A percentile compares a stretch with the other conserved stretches of the same genome.
Conservation (phyloP, 2,113 vertebrate genomes). For the Smithornis capensis region DNA sequence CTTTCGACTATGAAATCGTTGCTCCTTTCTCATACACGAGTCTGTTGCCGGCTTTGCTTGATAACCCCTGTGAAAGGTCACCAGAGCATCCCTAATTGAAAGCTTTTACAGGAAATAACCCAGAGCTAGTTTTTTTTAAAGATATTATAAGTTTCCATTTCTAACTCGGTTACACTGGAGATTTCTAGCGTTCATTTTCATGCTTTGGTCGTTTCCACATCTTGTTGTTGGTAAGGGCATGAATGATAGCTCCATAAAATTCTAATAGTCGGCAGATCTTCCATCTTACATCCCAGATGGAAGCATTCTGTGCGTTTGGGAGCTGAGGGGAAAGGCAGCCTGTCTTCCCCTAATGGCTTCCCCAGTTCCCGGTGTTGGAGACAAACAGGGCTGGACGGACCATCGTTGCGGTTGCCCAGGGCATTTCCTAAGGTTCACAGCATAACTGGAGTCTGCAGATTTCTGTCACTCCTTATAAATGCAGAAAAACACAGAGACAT, state of each 20-base stretch:
- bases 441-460: background rate
- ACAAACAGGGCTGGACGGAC: background rate
- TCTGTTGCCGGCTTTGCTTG: background rate
- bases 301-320: too few species aligned
- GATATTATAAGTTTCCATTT: background rate
- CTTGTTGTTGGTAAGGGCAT: background rate
- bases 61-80: background rate
- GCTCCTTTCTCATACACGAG: fast-evolving
- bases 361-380: background rate
- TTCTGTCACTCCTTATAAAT: background rate
- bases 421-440: background rate
- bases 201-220: background rate
- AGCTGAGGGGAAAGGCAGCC: background rate
- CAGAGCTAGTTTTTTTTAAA: background rate
- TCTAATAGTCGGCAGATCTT: too few species aligned
- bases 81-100: background rate
- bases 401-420: fast-evolving
- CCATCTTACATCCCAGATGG: background rate
- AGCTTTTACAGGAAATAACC: background rate
- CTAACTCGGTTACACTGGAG: fast-evolving
- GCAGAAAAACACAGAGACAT: background rate
- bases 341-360: background rate
- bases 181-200: background rate
- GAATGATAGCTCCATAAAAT: background rate
- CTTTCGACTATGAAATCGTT: fast-evolving